phyloP scores from a whole-genome alignment of 2,113 vertebrate genomes.

The Tragelaphus imberbis region DNA sequence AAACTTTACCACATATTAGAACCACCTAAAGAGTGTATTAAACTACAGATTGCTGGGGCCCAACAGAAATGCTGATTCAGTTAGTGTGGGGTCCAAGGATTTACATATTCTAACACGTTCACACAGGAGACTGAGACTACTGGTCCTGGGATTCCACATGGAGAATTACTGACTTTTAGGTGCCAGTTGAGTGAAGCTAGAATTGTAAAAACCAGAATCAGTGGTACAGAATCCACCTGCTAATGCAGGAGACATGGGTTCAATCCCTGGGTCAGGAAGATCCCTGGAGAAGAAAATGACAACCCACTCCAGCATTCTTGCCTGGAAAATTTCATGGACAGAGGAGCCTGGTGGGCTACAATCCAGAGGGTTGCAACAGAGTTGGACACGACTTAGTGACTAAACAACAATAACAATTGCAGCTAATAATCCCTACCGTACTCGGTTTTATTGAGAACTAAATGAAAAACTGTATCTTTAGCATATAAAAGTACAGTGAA shows the following conservation, averaged over 20 bases:
- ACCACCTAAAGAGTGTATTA: neutral
- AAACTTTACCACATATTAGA: neutral
- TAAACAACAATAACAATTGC: neutral
- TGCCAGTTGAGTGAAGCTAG: neutral
- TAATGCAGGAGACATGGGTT: neutral
- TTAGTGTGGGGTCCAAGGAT: neutral
- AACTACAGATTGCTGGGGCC: neutral
- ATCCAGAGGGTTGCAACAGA: neutral
- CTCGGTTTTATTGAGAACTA: neutral
- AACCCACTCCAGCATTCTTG: neutral
- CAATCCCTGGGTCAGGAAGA: neutral
- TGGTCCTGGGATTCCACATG: neutral
- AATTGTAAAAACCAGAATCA: neutral
- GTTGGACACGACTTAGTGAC: neutral
- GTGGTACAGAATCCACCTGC: neutral
- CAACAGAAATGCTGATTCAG: neutral
- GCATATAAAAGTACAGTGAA: neutral
- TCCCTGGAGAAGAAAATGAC: neutral
- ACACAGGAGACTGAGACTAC: neutral
- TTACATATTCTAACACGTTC: neutral
- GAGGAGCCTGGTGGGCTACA: neutral
- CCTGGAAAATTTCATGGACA: neutral
- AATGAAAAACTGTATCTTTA: neutral
- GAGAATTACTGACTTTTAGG: neutral
- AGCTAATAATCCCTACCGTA: neutral